Evolutionary conservation across 2,888 invertebrate genomes (phyloP).

Genomic region (Blastobasis lacticolella): DNA sequence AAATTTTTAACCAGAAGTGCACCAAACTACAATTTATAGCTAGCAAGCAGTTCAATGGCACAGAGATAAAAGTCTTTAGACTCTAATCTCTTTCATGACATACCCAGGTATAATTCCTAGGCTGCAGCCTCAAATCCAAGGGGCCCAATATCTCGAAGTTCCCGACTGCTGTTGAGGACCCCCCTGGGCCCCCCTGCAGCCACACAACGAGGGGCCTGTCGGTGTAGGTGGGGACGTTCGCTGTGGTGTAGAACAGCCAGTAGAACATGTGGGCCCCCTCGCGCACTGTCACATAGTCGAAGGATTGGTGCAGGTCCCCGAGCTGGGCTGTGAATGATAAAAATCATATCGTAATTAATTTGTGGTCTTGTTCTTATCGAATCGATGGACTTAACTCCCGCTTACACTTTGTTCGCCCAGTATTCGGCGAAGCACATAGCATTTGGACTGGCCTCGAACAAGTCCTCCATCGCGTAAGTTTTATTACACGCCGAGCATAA

Average conservation of each 20-base stretch:
- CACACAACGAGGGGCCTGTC: slow-evolving; percentile 87
- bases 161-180: slow-evolving; percentile 87
- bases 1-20: too few relatives aligned
- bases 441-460: too few relatives aligned
- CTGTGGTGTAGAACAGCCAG: slow-evolving; percentile 87
- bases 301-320: slow-evolving; percentile 69
- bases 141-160: slow-evolving; percentile 91
- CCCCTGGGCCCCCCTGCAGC: slow-evolving; percentile 92
- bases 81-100: neutral
- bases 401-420: too few relatives aligned
- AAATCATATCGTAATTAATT: too few relatives aligned
- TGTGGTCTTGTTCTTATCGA: too few relatives aligned
- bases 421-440: too few relatives aligned
- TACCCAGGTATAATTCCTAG: slow-evolving; percentile 86
- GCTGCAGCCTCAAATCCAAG: slow-evolving; percentile 74
- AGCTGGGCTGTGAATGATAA: neutral
- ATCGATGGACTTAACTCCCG: too few relatives aligned
- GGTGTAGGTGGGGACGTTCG: slow-evolving; percentile 72
- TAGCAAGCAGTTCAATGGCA: too few relatives aligned
- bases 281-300: slow-evolving; percentile 83
- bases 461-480: too few relatives aligned
- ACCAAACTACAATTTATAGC: too few relatives aligned
- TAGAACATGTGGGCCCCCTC: slow-evolving; percentile 88
- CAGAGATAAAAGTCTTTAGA: too few relatives aligned
- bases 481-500: too few relatives aligned